phyloP scores from a whole-genome alignment of 1,140 invertebrate genomes.

The Acromyrmex charruanus region DNA sequence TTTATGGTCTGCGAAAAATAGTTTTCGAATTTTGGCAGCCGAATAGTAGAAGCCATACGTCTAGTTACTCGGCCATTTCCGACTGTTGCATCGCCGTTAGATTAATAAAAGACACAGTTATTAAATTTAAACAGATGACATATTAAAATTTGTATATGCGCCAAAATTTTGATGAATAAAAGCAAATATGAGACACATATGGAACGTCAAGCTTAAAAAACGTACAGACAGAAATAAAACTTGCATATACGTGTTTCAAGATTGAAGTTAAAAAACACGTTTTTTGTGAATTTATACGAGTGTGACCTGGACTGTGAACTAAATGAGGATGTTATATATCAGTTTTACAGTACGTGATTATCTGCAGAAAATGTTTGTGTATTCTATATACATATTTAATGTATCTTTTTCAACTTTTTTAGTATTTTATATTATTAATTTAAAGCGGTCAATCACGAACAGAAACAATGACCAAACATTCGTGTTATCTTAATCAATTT shows the following conservation, averaged over 20 bases:
- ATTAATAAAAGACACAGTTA: background rate
- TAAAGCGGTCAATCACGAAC: background rate
- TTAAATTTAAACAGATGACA: background rate
- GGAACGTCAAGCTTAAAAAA: background rate
- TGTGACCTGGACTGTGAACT: background rate
- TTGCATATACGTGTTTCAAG: background rate
- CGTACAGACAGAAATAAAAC: background rate
- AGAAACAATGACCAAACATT: conserved; percentile 8
- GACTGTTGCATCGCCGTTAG: background rate
- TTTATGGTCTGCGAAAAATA: conserved; percentile 40
- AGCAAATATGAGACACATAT: background rate
- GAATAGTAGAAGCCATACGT: background rate
- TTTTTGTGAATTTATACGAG: background rate
- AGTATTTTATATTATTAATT: conserved; percentile 10
- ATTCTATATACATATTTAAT: background rate
- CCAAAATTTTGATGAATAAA: background rate
- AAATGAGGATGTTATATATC: background rate
- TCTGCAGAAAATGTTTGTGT: background rate
- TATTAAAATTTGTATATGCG: background rate
- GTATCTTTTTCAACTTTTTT: background rate
- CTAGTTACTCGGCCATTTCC: background rate
- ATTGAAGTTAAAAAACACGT: background rate
- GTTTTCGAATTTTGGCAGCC: conserved; percentile 20
- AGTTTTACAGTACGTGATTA: background rate
- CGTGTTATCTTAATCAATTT: conserved; percentile 22